Evolutionary conservation across 2,888 invertebrate genomes (phyloP).

Genomic region (Silvanus unidentatus): DNA sequence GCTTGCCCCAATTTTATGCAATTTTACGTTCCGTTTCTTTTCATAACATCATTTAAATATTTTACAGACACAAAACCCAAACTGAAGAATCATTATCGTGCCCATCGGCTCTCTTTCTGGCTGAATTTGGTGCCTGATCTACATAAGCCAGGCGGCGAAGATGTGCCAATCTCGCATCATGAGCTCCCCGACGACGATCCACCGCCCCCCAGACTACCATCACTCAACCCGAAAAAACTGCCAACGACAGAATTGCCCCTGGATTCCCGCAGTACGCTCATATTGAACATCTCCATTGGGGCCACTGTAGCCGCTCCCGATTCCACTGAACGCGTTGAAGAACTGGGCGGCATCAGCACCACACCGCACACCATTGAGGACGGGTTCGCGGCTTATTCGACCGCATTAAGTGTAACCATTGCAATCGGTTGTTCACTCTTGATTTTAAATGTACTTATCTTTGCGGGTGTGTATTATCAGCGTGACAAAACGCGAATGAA

Average conservation of each 20-base stretch:
- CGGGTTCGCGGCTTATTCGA: constrained; percentile 84
- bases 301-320: constrained; percentile 35
- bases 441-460: constrained; percentile 87
- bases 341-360: constrained; percentile 46
- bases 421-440: constrained; percentile 90
- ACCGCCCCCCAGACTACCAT: constrained; percentile 53
- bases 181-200: constrained; percentile 64
- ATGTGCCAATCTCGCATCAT: constrained; percentile 80
- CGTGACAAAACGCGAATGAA: constrained; percentile 74
- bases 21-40: no score
- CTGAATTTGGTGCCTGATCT: constrained; percentile 88
- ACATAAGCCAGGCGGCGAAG: constrained; percentile 80
- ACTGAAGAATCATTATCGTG: constrained; percentile 88
- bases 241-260: constrained; percentile 50
- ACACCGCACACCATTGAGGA: constrained; percentile 64
- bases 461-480: constrained; percentile 92
- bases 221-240: constrained; percentile 51
- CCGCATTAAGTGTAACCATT: constrained; percentile 86
- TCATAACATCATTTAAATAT: no score
- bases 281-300: constrained; percentile 43
- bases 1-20: no score
- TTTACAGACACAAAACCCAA: constrained; percentile 78
- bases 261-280: constrained; percentile 36
- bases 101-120: constrained; percentile 91
- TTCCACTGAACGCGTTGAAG: constrained; percentile 48